Evolutionary conservation across 2,797 vertebrate genomes (phyloP).

Genomic region (Lithobates sylvaticus): DNA sequence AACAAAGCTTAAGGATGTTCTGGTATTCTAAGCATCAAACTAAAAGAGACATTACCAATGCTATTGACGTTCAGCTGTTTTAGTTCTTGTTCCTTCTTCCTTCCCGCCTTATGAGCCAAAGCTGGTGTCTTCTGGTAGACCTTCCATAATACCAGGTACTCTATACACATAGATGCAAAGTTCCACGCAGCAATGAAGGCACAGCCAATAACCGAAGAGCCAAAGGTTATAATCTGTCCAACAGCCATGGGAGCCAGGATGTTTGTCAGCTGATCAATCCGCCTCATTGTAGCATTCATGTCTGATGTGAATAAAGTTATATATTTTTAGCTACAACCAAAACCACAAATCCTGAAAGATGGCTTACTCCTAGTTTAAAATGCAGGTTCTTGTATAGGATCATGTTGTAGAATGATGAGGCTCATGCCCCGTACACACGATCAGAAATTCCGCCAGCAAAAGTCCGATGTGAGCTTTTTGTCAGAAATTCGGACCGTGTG

Average conservation of each 20-base stretch:
- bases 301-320: constrained; percentile 67
- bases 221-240: constrained; percentile 84
- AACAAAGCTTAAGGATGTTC: no score
- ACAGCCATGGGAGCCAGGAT: constrained; percentile 87
- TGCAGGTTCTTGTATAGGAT: no score
- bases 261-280: constrained; percentile 87
- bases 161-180: constrained; percentile 82
- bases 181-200: constrained; percentile 86
- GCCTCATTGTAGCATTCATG: constrained; percentile 86
- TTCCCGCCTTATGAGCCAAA: constrained; percentile 75
- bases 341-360: no score
- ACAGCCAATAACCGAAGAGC: constrained; percentile 81
- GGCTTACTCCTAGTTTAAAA: no score
- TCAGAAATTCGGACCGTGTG: no score
- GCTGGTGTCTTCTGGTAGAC: constrained; percentile 85
- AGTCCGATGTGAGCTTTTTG: no score
- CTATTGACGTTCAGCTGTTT: constrained; percentile 73
- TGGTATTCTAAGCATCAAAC: no score
- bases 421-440: no score
- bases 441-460: no score
- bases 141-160: constrained; percentile 82
- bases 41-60: background rate
- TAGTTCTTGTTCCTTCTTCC: constrained; percentile 79
- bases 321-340: no score
- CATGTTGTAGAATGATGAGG: no score